Base-by-base conservation (phyloP, 2,797 vertebrate species). In the Coregonus ussuriensis region DNA sequence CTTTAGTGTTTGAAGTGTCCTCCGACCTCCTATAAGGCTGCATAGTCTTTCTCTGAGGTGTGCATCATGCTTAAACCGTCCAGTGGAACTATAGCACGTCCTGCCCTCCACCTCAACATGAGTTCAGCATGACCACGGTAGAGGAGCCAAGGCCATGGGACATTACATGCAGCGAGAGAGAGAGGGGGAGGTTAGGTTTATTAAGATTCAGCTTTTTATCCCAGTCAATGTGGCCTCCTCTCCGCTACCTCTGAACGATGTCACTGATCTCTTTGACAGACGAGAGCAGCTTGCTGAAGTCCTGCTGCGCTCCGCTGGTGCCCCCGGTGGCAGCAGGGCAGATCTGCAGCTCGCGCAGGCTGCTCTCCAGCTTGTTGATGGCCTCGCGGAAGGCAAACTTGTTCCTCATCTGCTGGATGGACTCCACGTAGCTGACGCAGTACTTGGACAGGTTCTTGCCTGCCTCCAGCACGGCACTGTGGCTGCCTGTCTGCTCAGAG, bases 401-500 rank as follows among this genome's bases (percentile, higher is more conserved):
- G 91, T 98, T 99, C 87, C 98, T 93, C 98, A 99, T 99, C 88
- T 99, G 98, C 92, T 99, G 98, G 88, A 99, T 99, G 89, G 97
- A 99, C 92, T 99, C 98, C 76, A 99, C 98, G 0, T 95, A 99
- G 92, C 96, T 97, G 84, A 95, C 89, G 0, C 98, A 99, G 94
- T 95, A 97, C 13, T 97, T 97, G 67, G 96, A 97, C 80, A 99
- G 95, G 93, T 99, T 98, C 87, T 99, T 99, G 87, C 97, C 97
- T 0, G 98, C 98, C 88, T 99, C 98, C 69, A 99, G 90, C 82
- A 99, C 98, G 0, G 97, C 96, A 0, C 96, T 96, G 88, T 99
- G 98, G 93, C 96, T 98, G 16, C 95, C 97, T 78, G 96, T 97
- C 84, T 99, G 97, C 87, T 98, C 98, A 0, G 97, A 97, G 93